Evolutionary conservation across 2,797 vertebrate species (phyloP), one percentile per base, ranked within the genome.

Genomic region (Hirundo rustica): DNA sequence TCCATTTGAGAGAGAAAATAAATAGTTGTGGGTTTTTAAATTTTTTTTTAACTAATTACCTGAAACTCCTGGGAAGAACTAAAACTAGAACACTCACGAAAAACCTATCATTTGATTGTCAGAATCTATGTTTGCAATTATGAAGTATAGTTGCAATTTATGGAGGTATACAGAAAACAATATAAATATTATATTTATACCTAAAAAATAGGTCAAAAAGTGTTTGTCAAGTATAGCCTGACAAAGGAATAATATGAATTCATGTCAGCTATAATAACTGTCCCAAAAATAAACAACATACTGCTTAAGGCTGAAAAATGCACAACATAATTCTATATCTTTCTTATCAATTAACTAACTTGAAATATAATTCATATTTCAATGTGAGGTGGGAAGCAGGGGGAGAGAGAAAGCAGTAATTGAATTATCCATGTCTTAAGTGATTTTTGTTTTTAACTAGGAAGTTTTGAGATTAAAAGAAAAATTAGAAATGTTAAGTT

Each of bases 341-440:
- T 68, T 76, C 23, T 64, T 32, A 76, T 9, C n/a, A 57, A 13
- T 44, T 68, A 67, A 71, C 23, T 44, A 66, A 47, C 5, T 75
- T 9, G 6, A 64, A 84, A 62, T 62, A 29, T 15, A 75, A 72
- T 54, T 82, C 3, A 11, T 45, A 34, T 61, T 66, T 58, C 34
- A 65, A 0, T 48, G 40, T 50, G 34, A 13, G 4, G 7, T 53
- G 30, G 10, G 42, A 55, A 22, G 13, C 1, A 0, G 1, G 2
- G 6, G 2, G 2, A 47, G 8, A 2, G 11, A 12, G 26, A 53
- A 87, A 13, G 13, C 34, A 77, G 20, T 61, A n/a, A 92, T 34
- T 53, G n/a, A 57, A 5, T 32, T 34, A 57, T 23, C 15, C 18
- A 34, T 8, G 2, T 34, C 26, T 47, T 53, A 65, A 40, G 25